Evolutionary conservation across 2,888 invertebrate species (phyloP), one percentile per base, ranked within the genome.

Genomic region (Watsonalla cultraria): DNA sequence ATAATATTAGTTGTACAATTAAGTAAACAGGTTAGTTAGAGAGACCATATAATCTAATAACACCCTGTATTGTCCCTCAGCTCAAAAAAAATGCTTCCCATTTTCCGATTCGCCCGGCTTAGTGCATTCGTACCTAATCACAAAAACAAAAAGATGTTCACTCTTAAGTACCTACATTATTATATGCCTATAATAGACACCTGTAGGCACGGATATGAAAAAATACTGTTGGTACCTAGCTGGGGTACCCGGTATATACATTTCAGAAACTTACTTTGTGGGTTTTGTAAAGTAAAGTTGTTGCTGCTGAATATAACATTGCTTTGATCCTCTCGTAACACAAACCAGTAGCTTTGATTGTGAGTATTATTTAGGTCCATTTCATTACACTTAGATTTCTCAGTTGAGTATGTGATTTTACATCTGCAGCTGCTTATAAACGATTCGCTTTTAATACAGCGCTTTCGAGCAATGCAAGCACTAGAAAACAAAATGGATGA

Each of bases 301-400:
- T 86, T 88, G 60, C 81, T 86, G 65, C 82, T 86, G 51, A 87
- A 82, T 62, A 87, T 80, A 24, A 89, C 86, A 73, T 88, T 90
- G 58, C 80, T 85, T 64, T 88, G 89, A 57, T 90, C 88, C 73
- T 90, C 90, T 55, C 88, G 75, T 2, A 90, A 71, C 6, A 90
- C 86, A 64, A 89, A 90, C 87, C 89, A 90, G 58, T 88, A 90
- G 61, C 86, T 80, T 75, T 84, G 88, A 57, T 80, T 87, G 52
- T 84, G 82, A 7, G 80, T 61, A 68, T 80, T 81, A 56, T 76
- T 85, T 7, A 80, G 57, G 61, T 88, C 86, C 86, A 86, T 86
- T 39, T 52, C 53, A 48, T n/a, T n/a, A n/a, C n/a, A n/a, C n/a
- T n/a, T n/a, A n/a, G n/a, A n/a, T n/a, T n/a, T n/a, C n/a, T n/a